Evolutionary conservation across 2,113 vertebrate species (phyloP).

Genomic region (Narcine bancroftii): DNA sequence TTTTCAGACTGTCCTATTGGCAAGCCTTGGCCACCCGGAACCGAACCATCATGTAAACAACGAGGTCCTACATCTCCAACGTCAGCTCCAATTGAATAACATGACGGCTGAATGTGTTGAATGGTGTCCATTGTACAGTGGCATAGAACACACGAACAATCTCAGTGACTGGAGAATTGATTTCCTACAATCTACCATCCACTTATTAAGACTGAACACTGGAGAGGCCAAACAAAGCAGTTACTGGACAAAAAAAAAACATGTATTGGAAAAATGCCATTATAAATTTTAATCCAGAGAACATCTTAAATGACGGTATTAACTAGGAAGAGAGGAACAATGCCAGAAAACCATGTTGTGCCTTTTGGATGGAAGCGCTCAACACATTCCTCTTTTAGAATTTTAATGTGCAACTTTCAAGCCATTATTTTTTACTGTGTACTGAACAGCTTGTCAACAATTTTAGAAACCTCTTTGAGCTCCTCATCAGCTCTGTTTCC

Average conservation of each 20-base stretch:
- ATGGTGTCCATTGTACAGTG: neutral
- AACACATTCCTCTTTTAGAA: neutral
- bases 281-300: neutral
- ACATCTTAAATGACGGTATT: neutral
- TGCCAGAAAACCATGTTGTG: neutral
- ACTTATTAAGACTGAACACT: neutral
- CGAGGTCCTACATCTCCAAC: neutral
- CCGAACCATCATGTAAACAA: neutral
- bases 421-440: neutral
- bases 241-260: neutral
- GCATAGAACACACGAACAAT: neutral
- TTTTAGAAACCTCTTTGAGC: neutral
- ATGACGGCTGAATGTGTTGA: neutral
- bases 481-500: neutral
- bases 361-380: too few relatives aligned
- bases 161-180: neutral
- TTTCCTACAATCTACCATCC: neutral
- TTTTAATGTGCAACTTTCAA: neutral
- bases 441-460: neutral
- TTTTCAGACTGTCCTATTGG: neutral
- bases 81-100: neutral
- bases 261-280: neutral
- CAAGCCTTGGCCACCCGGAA: neutral
- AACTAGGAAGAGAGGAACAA: neutral
- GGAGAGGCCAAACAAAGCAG: neutral